phyloP scores from a whole-genome alignment of 2,113 vertebrate species.

The Lophochroa leadbeateri region DNA sequence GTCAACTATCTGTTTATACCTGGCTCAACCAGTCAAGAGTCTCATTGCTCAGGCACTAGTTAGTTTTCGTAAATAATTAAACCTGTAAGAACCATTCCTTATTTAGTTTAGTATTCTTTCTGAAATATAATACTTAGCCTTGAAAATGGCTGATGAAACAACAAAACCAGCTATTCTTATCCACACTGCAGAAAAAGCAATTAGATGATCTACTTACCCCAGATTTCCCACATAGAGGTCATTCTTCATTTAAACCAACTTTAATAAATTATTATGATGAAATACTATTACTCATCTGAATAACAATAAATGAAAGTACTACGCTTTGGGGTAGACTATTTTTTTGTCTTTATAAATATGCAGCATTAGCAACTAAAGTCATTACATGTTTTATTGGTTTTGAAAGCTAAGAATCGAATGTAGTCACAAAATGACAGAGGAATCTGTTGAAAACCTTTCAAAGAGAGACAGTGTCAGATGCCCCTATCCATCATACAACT shows the following conservation, averaged over 20 bases:
- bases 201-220: neutral
- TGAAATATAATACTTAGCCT: neutral
- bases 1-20: neutral
- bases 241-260: conserved; percentile 7
- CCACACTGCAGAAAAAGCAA: neutral
- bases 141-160: neutral
- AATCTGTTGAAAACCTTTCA: conserved; percentile 16
- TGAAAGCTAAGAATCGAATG: conserved; percentile 25
- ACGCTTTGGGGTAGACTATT: neutral
- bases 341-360: conserved; percentile 16
- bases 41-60: neutral
- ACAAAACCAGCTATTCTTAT: neutral
- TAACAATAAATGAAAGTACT: conserved; percentile 45
- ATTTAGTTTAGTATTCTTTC: neutral
- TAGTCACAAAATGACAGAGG: neutral
- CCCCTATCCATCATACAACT: conserved; percentile 13
- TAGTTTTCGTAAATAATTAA: neutral
- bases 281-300: conserved; percentile 10
- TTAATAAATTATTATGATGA: conserved; percentile 29
- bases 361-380: conserved; percentile 7
- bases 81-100: neutral
- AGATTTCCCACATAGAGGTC: neutral
- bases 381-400: conserved; percentile 41
- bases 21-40: neutral
- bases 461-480: neutral